phyloP scores from a whole-genome alignment of 2,797 vertebrate genomes.

The Glossophaga mutica region DNA sequence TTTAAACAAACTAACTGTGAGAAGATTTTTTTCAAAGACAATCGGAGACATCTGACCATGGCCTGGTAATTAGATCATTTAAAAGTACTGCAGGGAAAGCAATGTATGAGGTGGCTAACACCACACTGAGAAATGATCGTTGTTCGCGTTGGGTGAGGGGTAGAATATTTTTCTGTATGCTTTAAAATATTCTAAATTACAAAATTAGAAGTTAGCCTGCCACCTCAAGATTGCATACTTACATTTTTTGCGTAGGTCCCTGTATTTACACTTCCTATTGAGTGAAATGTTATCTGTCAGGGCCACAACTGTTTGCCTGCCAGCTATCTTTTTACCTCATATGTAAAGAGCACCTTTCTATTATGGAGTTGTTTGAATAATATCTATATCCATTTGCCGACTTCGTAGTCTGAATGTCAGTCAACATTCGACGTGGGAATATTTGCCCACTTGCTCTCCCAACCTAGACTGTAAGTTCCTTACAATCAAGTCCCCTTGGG shows the following conservation, averaged over 20 bases:
- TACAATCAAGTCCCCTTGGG: too few relatives aligned
- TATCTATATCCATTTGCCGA: neutral
- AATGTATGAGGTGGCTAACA: neutral
- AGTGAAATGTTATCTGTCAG: neutral
- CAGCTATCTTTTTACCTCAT: neutral
- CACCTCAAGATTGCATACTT: neutral
- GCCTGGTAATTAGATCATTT: neutral
- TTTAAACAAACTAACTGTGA: constrained; percentile 8
- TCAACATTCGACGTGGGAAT: neutral
- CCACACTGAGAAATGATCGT: neutral
- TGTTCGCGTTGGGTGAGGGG: neutral
- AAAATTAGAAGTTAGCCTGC: neutral
- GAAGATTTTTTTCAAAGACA: neutral
- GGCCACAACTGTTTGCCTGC: neutral
- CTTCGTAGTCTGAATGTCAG: neutral
- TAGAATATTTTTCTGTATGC: neutral
- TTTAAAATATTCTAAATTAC: neutral
- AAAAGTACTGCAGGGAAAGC: neutral
- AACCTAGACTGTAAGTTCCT: neutral
- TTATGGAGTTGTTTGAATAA: neutral
- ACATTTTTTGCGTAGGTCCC: neutral
- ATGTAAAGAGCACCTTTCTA: neutral
- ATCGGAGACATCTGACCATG: neutral
- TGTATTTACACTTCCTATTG: neutral
- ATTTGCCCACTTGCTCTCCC: neutral